A percentile compares a stretch with the other conserved stretches of the same genome.
Evolutionary conservation across 1,140 invertebrate species (phyloP).

Genomic region (Cylas formicarius): DNA sequence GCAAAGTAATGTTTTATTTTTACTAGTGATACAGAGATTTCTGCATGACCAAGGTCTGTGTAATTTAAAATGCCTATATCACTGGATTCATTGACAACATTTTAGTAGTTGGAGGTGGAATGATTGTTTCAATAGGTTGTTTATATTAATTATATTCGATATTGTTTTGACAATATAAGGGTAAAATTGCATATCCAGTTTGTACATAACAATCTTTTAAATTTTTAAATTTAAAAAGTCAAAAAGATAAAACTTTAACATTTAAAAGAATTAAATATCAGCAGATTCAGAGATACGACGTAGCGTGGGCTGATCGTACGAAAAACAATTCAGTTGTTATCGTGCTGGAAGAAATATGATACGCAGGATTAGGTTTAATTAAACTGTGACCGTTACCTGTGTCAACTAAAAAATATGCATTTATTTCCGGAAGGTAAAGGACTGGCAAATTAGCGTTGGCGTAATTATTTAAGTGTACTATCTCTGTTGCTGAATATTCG

Average conservation of each 20-base stretch:
- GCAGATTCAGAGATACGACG: conserved; percentile 3
- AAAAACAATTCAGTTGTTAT: conserved; percentile 13
- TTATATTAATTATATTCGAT: conserved; percentile 6
- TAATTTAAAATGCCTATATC: conserved; percentile 12
- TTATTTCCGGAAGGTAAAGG: conserved; percentile 5
- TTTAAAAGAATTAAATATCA: conserved; percentile 17
- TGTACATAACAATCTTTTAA: background rate
- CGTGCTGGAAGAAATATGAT: conserved; percentile 6
- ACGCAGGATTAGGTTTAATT: conserved; percentile 15
- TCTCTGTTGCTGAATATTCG: background rate
- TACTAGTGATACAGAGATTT: conserved; percentile 16
- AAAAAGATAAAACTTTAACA: conserved; percentile 8
- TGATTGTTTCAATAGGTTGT: background rate
- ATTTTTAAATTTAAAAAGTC: conserved; percentile 8
- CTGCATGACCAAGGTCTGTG: conserved; percentile 6
- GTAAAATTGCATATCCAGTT: no score
- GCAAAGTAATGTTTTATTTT: conserved; percentile 10
- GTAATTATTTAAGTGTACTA: conserved; percentile 6
- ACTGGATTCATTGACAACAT: conserved; percentile 5
- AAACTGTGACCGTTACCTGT: conserved; percentile 18
- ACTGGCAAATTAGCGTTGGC: conserved; percentile 1
- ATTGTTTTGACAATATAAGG: conserved; percentile 7
- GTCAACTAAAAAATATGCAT: conserved; percentile 21
- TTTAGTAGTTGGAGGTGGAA: conserved; percentile 3
- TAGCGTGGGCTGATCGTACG: conserved; percentile 16